Evolutionary conservation across 2,797 vertebrate species (phyloP), one percentile per base, ranked within the genome.

Genomic region (Anomalospiza imberbis): DNA sequence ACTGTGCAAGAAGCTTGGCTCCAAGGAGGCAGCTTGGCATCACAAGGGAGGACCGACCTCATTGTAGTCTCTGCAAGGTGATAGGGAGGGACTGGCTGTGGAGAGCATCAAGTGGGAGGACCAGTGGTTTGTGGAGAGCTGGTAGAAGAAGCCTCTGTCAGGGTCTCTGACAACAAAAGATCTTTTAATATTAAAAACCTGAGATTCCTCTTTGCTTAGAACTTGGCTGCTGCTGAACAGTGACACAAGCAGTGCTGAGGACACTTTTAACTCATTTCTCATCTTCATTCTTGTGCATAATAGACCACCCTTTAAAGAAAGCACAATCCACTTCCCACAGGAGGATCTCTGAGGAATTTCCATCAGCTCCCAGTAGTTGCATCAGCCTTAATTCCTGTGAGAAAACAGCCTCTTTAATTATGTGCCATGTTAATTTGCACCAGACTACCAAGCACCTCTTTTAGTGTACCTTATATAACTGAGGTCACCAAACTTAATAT

Each of bases 41-140:
- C 10, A 8, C n/a, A 53, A 29, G 28, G 14, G 22, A 54, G 42
- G 34, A 73, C 53, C 8, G 65, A 19, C 3, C 13, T 51, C 36
- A 8, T 7, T 0, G 0, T 7, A 66, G 47, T 26, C 51, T 22
- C 40, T 75, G 63, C 1, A 16, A 53, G 24, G 40, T 0, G 2
- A 34, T 0, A 22, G 22, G n/a, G 66, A 88, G 72, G 31, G 34
- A 12, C 24, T 57, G 60, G 22, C 34, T 76, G 19, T 18, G 40
- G 73, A 66, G 21, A 73, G 9, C 51, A 42, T 5, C 2, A 22
- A 22, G 6, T 77, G 50, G 25, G 42, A 94, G 29, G 9, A 66
- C 8, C 28, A 44, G 14, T 51, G 42, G 17, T 38, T 65, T 88
- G 70, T 84, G 50, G 58, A 83, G 66, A 88, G 11, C 42, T 50